These are phyloP conservation scores for Oophaga pumilio DNA, from an alignment of 2,113 vertebrate genomes.

Conservation along the genomic window DNA sequence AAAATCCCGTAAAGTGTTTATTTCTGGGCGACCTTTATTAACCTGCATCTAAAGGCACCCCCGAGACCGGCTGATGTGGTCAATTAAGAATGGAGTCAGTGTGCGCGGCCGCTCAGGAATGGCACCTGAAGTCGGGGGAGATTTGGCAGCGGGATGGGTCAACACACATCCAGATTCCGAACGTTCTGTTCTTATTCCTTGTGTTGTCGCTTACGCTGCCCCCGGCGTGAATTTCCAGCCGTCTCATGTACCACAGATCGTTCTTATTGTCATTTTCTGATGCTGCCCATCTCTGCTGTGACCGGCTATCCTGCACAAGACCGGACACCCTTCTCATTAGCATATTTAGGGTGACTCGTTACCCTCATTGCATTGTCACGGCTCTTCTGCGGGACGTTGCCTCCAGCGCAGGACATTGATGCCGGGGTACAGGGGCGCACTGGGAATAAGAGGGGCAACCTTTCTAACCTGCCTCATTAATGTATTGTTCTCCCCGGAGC, in stretches of 20 bases:
- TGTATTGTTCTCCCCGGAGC: not conserved
- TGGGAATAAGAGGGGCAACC: not conserved
- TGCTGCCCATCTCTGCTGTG: too few relatives aligned
- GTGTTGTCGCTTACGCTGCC: not conserved
- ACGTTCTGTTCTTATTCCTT: not conserved
- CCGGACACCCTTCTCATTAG: too few relatives aligned
- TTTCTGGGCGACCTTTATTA: conserved; percentile 97
- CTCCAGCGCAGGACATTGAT: not conserved
- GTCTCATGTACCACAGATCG: too few relatives aligned
- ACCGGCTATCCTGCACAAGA: too few relatives aligned
- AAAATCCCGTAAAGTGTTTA: conserved; percentile 97
- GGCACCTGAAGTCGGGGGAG: conserved; percentile 81
- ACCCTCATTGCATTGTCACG: too few relatives aligned
- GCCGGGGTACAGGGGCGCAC: not conserved
- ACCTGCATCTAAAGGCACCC: conserved; percentile 88
- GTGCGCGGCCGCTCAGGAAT: conserved; percentile 73
- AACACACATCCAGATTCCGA: conserved; percentile 63
- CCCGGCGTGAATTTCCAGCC: not conserved
- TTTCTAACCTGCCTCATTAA: not conserved
- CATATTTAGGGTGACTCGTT: too few relatives aligned
- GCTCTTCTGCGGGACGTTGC: not conserved
- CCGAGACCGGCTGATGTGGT: conserved; percentile 78
- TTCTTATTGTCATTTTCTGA: too few relatives aligned
- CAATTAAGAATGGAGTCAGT: conserved; percentile 84
- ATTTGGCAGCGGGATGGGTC: conserved; percentile 79